A percentile compares a stretch with the other conserved stretches of the same genome.
These are phyloP conservation scores for Callorhinus ursinus DNA, from an alignment of 2,113 vertebrate species.

Conservation along the genomic window DNA sequence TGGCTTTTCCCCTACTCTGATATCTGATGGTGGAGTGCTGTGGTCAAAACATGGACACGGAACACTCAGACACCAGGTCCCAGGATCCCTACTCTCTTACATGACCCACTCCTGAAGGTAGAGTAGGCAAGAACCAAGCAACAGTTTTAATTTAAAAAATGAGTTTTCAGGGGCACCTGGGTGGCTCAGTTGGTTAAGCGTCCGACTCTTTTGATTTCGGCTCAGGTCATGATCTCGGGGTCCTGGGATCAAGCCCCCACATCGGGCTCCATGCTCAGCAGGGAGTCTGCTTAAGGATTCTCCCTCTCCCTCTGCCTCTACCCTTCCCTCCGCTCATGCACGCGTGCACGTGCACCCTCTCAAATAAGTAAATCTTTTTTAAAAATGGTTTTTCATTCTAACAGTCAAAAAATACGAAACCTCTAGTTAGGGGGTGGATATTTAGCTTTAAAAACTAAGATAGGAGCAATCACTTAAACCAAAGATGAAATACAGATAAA, in stretches of 20 bases:
- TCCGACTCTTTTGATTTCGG: too few relatives aligned
- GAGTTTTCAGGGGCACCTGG: background rate
- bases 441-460: constrained; percentile 21
- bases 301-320: too few relatives aligned
- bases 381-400: constrained; percentile 24
- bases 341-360: too few relatives aligned
- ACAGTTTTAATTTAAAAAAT: background rate
- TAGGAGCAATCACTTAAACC: background rate
- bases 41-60: rapidly evolving
- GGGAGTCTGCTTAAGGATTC: too few relatives aligned
- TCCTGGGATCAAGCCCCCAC: too few relatives aligned
- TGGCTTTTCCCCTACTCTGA: background rate
- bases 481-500: background rate
- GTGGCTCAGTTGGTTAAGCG: too few relatives aligned
- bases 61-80: background rate
- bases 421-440: background rate
- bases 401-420: background rate
- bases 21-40: background rate
- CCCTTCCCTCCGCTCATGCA: too few relatives aligned
- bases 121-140: background rate
- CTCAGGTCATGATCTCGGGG: too few relatives aligned
- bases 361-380: background rate
- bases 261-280: too few relatives aligned
- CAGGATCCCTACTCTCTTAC: background rate
- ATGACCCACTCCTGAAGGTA: background rate